Evolutionary conservation across 2,888 invertebrate genomes (phyloP), one percentile per base, ranked within the genome.

Genomic region (Tachina lurida): DNA sequence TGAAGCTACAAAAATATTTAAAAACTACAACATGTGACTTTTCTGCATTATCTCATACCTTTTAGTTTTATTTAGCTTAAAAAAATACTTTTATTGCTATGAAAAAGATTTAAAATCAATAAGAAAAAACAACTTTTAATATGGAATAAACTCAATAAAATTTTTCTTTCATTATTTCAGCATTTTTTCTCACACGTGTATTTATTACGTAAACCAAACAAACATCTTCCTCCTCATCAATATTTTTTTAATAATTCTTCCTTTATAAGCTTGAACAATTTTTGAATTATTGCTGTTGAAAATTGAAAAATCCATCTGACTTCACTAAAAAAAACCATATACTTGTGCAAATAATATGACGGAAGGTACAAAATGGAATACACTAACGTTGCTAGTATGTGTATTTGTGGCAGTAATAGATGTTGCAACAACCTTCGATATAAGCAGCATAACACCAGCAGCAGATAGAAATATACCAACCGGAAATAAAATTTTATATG

Each of bases 401-500:
- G 62, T 81, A 39, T 39, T 71, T n/a, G 68, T 84, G 39, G 70
- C 73, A 22, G 39, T 81, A 43, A 62, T 67, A 71, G 39, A 79
- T 41, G 68, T 79, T 76, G 84, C 84, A 58, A 84, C 71, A 71
- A 60, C 87, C 7, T 87, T 87, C 62, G 87, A 88, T 84, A 76
- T 86, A 54, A 84, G 13, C 43, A 74, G 75, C 70, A 84, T 86
- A 56, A 62, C 54, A 74, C 84, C 86, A 47, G 67, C 84, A 52
- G 87, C 84, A 13, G 87, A 88, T 76, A 86, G 58, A 54, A 86
- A 75, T 52, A 84, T 85, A 70, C 84, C 78, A 62, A 88, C 87
- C 75, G 89, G 88, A 88, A 89, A 90, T 86, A 87, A 83, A 74
- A 84, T 87, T 68, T 84, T 88, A 43, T 84, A 88, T 62, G 88